These are phyloP conservation scores for Galaxias olidus DNA, from an alignment of 2,797 vertebrate genomes.

Conservation along the genomic window DNA sequence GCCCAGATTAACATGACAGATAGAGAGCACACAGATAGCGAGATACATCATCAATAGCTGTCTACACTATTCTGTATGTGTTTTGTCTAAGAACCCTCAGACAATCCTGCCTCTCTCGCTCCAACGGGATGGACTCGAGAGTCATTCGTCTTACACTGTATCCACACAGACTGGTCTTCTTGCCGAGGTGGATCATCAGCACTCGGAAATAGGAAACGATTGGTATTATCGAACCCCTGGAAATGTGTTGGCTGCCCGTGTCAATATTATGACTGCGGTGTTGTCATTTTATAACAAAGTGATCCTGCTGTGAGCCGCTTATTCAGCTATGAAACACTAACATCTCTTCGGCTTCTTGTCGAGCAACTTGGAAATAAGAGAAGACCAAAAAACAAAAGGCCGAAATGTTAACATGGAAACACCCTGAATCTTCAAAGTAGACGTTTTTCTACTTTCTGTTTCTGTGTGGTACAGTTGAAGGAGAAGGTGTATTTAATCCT, in stretches of 20 bases:
- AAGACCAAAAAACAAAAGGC: not conserved
- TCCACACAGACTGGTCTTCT: not conserved
- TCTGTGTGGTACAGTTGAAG: too few relatives aligned
- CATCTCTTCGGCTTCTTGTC: not conserved
- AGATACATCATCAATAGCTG: conserved; percentile 37
- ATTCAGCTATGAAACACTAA: not conserved
- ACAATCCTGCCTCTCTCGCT: conserved; percentile 1
- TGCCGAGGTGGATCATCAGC: conserved; percentile 28
- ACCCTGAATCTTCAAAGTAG: too few relatives aligned
- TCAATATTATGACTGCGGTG: conserved; percentile 40
- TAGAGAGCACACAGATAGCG: conserved; percentile 21
- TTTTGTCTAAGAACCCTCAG: conserved; percentile 17
- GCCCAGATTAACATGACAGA: conserved; percentile 35
- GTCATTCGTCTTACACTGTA: conserved; percentile 21
- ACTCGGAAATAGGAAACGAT: conserved; percentile 34
- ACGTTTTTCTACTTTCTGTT: too few relatives aligned
- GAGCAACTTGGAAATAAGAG: not conserved
- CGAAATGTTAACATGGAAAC: too few relatives aligned
- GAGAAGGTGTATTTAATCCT: too few relatives aligned
- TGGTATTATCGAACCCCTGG: conserved; percentile 16
- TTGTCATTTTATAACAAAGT: not conserved
- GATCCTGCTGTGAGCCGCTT: not conserved
- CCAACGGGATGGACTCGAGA: not conserved
- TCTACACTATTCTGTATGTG: conserved; percentile 10
- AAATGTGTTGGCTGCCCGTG: conserved; percentile 7